Percentiles rank a stretch among this genome's conserved stretches.
phyloP scores from a whole-genome alignment of 2,797 vertebrate genomes.

The Sandelia bainsii region DNA sequence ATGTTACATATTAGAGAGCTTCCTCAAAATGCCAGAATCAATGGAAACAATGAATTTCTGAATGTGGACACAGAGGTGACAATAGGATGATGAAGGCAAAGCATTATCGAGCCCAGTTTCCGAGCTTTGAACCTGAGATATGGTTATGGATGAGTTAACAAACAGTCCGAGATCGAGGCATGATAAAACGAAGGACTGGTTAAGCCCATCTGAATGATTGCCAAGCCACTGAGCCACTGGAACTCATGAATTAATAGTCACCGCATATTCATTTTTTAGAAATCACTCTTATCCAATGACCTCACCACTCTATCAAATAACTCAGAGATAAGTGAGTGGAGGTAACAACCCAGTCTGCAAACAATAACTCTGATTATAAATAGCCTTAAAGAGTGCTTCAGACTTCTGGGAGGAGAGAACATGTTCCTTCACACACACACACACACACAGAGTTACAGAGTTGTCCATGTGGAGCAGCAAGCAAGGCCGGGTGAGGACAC shows the following conservation, averaged over 20 bases:
- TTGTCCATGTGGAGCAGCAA: slow-evolving; percentile 45
- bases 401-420: slow-evolving; percentile 65
- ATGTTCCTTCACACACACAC: slow-evolving; percentile 33
- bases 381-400: slow-evolving; percentile 55
- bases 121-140: slow-evolving; percentile 4
- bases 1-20: not conserved
- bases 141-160: slow-evolving; percentile 17
- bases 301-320: slow-evolving; percentile 69
- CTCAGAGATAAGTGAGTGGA: slow-evolving; percentile 65
- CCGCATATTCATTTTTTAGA: slow-evolving; percentile 27
- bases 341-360: slow-evolving; percentile 67
- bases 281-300: slow-evolving; percentile 61
- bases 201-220: slow-evolving; percentile 33
- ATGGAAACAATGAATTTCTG: too few species aligned
- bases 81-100: not conserved
- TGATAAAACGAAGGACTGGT: slow-evolving; percentile 37
- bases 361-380: slow-evolving; percentile 75
- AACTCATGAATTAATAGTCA: slow-evolving; percentile 48
- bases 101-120: slow-evolving; percentile 6
- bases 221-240: slow-evolving; percentile 52
- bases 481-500: slow-evolving; percentile 62
- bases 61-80: too few species aligned
- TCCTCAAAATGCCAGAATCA: too few species aligned
- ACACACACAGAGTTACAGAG: slow-evolving; percentile 21
- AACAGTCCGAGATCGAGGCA: slow-evolving; percentile 31